phyloP scores from a whole-genome alignment of 2,888 invertebrate species.

The Lordiphosa fenestrarum region DNA sequence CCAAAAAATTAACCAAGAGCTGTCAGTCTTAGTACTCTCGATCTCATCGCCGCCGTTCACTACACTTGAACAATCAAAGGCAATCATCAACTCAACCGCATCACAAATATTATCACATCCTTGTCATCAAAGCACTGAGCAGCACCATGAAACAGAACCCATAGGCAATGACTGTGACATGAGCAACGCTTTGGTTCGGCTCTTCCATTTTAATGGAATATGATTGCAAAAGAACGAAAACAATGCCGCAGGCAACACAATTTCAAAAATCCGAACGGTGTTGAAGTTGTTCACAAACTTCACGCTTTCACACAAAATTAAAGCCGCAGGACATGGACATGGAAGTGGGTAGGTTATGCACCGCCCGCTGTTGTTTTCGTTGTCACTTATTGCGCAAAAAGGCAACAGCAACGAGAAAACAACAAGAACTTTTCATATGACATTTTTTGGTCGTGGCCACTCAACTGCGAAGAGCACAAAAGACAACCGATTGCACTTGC shows the following conservation, averaged over 20 bases:
- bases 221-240: slow-evolving; percentile 78
- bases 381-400: slow-evolving; percentile 70
- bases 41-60: slow-evolving; percentile 3
- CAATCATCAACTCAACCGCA: slow-evolving; percentile 63
- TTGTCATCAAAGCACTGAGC: slow-evolving; percentile 57
- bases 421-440: slow-evolving; percentile 55
- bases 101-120: slow-evolving; percentile 62
- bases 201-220: slow-evolving; percentile 76
- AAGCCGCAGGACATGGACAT: slow-evolving; percentile 58
- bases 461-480: slow-evolving; percentile 79
- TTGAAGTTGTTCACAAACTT: slow-evolving; percentile 68
- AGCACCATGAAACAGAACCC: slow-evolving; percentile 38
- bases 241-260: slow-evolving; percentile 78
- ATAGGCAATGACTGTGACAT: slow-evolving; percentile 58
- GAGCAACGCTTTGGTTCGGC: slow-evolving; percentile 46
- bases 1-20: slow-evolving; percentile 20
- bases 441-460: slow-evolving; percentile 73
- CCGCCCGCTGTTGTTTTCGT: slow-evolving; percentile 73
- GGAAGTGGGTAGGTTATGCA: slow-evolving; percentile 38
- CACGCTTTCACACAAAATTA: slow-evolving; percentile 68
- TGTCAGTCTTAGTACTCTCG: slow-evolving; percentile 36
- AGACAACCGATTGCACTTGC: slow-evolving; percentile 66
- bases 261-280: slow-evolving; percentile 67
- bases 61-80: slow-evolving; percentile 57
- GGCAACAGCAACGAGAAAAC: slow-evolving; percentile 38